Evolutionary conservation across 2,113 vertebrate species (phyloP).

Genomic region (Mobula hypostoma): DNA sequence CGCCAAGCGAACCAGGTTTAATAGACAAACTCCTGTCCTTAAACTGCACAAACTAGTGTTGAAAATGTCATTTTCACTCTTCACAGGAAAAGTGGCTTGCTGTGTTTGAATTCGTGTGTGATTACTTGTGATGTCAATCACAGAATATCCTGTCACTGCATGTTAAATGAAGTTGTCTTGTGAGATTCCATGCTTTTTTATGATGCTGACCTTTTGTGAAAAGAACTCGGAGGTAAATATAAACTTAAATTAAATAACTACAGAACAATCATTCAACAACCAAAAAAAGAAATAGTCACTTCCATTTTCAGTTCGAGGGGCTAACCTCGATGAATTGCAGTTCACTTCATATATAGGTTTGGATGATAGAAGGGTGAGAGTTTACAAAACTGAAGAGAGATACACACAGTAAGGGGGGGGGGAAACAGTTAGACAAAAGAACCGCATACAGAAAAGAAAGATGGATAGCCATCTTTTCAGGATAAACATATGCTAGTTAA

Average conservation of each 20-base stretch:
- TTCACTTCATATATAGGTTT: background rate
- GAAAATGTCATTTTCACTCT: constrained; percentile 37
- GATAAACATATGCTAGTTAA: background rate
- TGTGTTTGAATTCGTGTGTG: constrained; percentile 30
- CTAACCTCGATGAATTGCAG: background rate
- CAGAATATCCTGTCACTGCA: constrained; percentile 20
- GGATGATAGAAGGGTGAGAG: background rate
- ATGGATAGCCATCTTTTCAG: background rate
- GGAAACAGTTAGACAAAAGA: too few species aligned
- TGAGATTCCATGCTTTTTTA: background rate
- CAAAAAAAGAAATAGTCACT: background rate
- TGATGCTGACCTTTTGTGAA: background rate
- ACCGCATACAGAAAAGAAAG: background rate
- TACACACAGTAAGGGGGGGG: background rate
- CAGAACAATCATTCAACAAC: background rate
- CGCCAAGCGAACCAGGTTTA: background rate
- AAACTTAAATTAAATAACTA: background rate
- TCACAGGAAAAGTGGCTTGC: constrained; percentile 24
- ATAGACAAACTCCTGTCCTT: constrained; percentile 32
- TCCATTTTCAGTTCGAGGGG: background rate
- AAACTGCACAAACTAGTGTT: constrained; percentile 13
- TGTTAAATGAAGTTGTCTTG: constrained; percentile 33
- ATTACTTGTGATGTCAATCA: constrained; percentile 33
- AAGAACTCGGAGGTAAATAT: background rate
- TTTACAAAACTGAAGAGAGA: background rate